Base-by-base conservation (phyloP, 2,113 vertebrate genomes). In the Larimichthys polyactis region DNA sequence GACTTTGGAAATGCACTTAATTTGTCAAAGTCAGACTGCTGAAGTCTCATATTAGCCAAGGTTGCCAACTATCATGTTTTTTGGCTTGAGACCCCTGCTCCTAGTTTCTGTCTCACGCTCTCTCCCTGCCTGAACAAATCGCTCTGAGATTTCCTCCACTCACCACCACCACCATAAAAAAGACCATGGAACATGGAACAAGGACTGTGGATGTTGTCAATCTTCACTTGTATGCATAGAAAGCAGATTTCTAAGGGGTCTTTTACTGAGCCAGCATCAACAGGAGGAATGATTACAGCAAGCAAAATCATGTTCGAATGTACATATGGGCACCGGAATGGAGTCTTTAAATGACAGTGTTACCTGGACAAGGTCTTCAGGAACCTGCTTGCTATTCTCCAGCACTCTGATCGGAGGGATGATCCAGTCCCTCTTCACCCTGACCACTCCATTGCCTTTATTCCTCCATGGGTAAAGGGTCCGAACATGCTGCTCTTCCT, bases 361-460 rank as follows among this genome's bases (percentile, higher is more conserved):
- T 92, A 99, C 98, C 98, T 99, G 98, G 74, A 99, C 98, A 78
- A 99, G 92, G 3, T 96, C 90, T 85, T 97, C 96, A 0, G 98
- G 98, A 76, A 99, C 92, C 76, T 96, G 95, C 72, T 96, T 98
- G 95, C 97, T 95, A 88, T 99, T 99, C 94, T 99, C 98, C 0
- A 96, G 94, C 63, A 99, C 95, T 0, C 97, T 96, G 93, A 99
- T 99, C 32, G 97, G 97, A 16, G 98, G 98, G 75, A 99, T 99
- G 86, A 99, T 97, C 98, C 98, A 99, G 83, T 98, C 98, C 81
- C 98, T 95, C 87, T 97, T 96, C 75, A 97, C 95, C 51, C 98
- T 87, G 68, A 94, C 65, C 0, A 54, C 11, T 0, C 89, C 85
- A 0, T 81, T 71, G 43, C 81, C 82, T 48, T 59, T 81, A 49